Conservation (phyloP, 2,113 vertebrate species). For the Ginglymostoma cirratum region DNA sequence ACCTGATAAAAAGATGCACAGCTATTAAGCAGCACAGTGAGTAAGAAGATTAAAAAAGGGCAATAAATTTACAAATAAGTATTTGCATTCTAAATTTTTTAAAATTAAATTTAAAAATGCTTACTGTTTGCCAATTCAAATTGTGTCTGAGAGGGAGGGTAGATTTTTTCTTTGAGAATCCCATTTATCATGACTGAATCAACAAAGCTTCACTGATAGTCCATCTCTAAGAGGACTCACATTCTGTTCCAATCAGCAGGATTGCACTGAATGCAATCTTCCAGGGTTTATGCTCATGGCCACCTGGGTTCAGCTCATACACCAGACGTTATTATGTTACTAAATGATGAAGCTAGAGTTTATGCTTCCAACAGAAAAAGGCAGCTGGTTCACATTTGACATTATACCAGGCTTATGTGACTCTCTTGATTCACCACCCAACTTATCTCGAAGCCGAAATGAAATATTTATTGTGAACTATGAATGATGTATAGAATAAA, state of each 20-base stretch:
- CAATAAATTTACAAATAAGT: neutral
- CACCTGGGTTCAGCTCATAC: neutral
- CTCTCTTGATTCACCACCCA: neutral
- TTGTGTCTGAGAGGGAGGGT: neutral
- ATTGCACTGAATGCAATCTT: neutral
- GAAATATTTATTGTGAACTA: neutral
- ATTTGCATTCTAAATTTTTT: neutral
- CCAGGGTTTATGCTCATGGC: neutral
- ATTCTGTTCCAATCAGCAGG: neutral
- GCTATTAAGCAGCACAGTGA: neutral
- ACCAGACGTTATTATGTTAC: neutral
- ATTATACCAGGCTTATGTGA: neutral
- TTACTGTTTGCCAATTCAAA: neutral
- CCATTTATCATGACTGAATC: constrained; percentile 3
- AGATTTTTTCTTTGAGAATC: neutral
- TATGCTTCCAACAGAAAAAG: constrained; percentile 3
- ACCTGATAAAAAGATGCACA: neutral
- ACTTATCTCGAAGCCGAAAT: neutral
- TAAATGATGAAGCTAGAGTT: neutral
- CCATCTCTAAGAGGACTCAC: neutral
- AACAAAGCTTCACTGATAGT: neutral
- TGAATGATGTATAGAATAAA: neutral
- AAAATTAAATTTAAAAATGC: constrained; percentile 12
- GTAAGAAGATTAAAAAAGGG: neutral
- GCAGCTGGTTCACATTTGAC: neutral